Evolutionary conservation across 2,797 vertebrate genomes (phyloP).

Genomic region (Huso huso): DNA sequence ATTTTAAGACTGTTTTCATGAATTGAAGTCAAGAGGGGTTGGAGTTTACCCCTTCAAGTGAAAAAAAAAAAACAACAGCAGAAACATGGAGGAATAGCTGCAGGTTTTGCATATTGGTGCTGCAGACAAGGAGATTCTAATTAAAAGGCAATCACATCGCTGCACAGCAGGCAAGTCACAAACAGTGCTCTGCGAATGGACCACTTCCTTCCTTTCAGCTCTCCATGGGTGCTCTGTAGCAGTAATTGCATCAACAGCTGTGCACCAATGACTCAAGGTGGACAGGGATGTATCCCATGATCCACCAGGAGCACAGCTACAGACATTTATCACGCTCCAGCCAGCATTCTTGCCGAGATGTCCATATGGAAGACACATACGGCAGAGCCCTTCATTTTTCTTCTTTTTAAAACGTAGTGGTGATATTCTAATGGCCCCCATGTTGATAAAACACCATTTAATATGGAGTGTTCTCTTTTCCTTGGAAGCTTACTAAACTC

Average conservation of each 20-base stretch:
- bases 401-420: not conserved
- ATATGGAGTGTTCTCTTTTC: not conserved
- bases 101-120: too few relatives aligned
- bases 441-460: not conserved
- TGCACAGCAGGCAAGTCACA: not conserved
- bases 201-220: not conserved
- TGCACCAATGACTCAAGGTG: slow-evolving; percentile 17
- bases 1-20: too few relatives aligned
- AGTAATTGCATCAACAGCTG: slow-evolving; percentile 27
- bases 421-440: slow-evolving; percentile 4
- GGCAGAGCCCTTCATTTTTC: too few relatives aligned
- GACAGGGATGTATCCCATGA: slow-evolving; percentile 16
- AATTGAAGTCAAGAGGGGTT: too few relatives aligned
- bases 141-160: not conserved
- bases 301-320: slow-evolving; percentile 15
- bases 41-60: too few relatives aligned
- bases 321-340: slow-evolving; percentile 14
- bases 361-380: slow-evolving; percentile 10
- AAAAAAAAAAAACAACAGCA: too few relatives aligned
- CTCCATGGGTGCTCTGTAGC: not conserved
- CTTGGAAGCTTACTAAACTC: not conserved
- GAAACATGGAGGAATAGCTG: too few relatives aligned
- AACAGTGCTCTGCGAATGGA: not conserved
- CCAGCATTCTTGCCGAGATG: slow-evolving; percentile 1
- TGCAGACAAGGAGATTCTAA: not conserved